Conservation (phyloP, 2,888 invertebrate genomes). For the Tinea trinotella region DNA sequence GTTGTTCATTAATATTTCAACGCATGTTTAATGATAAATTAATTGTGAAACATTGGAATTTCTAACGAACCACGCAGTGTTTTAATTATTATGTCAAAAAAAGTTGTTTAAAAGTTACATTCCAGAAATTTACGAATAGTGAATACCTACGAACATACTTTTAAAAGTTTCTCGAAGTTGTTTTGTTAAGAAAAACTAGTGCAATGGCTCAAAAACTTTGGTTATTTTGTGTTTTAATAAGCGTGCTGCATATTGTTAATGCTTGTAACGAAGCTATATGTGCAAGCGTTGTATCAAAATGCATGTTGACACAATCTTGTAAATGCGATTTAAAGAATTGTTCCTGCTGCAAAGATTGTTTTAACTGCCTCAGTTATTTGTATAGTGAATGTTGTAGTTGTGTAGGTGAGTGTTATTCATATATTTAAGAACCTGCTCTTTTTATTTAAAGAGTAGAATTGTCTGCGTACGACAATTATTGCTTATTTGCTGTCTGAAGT, state of each 20-base stretch:
- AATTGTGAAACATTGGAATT: no score
- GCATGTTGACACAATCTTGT: conserved; percentile 95
- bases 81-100: background rate
- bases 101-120: background rate
- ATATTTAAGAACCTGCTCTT: no score
- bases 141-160: no score
- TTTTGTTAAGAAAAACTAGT: background rate
- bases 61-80: no score
- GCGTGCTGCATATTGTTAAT: conserved; percentile 51
- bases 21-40: no score
- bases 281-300: conserved; percentile 96
- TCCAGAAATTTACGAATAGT: background rate
- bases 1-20: no score
- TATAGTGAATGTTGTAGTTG: conserved; percentile 97
- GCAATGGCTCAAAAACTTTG: conserved; percentile 50
- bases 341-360: conserved; percentile 95
- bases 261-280: conserved; percentile 95
- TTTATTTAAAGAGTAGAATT: no score
- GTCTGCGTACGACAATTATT: no score
- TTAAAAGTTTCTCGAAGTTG: background rate
- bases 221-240: conserved; percentile 36
- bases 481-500: no score
- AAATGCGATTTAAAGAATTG: conserved; percentile 95
- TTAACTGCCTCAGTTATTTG: conserved; percentile 88
- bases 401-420: conserved; percentile 96